Conservation (phyloP, 2,888 invertebrate species). For the Eurytoma californica region DNA sequence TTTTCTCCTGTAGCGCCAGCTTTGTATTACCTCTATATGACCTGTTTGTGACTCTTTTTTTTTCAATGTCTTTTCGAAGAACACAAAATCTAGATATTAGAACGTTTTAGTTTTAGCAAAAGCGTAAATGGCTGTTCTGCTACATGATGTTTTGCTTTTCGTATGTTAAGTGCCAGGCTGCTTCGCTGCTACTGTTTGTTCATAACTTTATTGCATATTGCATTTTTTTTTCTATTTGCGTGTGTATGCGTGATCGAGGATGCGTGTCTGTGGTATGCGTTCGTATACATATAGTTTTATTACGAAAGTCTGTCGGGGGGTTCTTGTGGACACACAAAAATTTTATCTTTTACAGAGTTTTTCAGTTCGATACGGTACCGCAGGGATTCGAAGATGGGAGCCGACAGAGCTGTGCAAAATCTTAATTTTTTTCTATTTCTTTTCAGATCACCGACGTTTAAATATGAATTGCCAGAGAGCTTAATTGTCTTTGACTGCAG, state of each 20-base stretch:
- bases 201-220: constrained; percentile 2
- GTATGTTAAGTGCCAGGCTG: constrained; percentile 54
- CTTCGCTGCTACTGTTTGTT: constrained; percentile 58
- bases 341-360: constrained; percentile 34
- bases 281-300: no score
- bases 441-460: constrained; percentile 64
- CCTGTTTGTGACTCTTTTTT: constrained; percentile 3
- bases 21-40: constrained; percentile 6
- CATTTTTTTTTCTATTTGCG: no score
- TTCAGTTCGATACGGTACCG: constrained; percentile 22
- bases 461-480: constrained; percentile 68
- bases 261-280: no score
- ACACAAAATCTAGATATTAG: not conserved
- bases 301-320: no score
- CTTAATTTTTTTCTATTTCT: constrained; percentile 57
- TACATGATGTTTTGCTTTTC: constrained; percentile 48
- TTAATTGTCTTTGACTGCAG: not conserved
- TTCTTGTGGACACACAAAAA: constrained; percentile 1
- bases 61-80: not conserved
- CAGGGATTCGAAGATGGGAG: constrained; percentile 34
- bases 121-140: constrained; percentile 34
- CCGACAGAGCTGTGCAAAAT: constrained; percentile 21
- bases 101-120: constrained; percentile 12
- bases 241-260: no score
- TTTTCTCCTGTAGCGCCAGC: constrained; percentile 28